Conservation (phyloP, 2,113 vertebrate species). For the Drymodes brunneopygia region DNA sequence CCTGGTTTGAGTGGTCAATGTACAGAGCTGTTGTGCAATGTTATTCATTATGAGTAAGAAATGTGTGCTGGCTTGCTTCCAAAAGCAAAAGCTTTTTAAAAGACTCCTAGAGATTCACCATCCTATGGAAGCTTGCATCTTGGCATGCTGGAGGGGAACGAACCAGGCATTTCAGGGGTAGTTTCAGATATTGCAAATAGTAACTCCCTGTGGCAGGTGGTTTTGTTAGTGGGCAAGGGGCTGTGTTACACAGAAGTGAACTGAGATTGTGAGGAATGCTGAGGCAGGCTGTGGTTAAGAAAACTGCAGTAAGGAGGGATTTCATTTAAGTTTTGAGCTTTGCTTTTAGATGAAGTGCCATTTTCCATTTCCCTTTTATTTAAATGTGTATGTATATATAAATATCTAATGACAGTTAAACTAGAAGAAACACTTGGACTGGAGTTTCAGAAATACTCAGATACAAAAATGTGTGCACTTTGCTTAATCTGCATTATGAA, state of each 20-base stretch:
- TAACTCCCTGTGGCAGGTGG: neutral
- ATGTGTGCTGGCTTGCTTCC: neutral
- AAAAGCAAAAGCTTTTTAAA: neutral
- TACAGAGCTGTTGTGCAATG: neutral
- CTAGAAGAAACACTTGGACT: neutral
- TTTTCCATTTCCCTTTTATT: slow-evolving; percentile 10
- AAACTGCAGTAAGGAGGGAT: neutral
- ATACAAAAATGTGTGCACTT: neutral
- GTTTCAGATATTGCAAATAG: neutral
- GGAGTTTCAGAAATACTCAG: neutral
- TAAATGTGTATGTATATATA: neutral
- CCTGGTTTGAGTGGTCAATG: neutral
- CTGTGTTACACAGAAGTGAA: neutral
- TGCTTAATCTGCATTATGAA: neutral
- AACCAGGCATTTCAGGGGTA: neutral
- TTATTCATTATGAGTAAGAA: neutral
- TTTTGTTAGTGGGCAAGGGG: neutral
- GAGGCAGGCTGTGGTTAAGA: neutral
- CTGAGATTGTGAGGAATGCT: neutral
- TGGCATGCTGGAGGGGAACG: neutral
- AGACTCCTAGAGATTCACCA: neutral
- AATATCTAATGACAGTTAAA: slow-evolving; percentile 1
- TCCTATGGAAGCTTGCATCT: neutral
- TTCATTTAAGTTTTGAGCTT: neutral
- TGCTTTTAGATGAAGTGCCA: neutral